A percentile compares a stretch with the other conserved stretches of the same genome.
Evolutionary conservation across 2,888 invertebrate species (phyloP).

Genomic region (Melieria picta): DNA sequence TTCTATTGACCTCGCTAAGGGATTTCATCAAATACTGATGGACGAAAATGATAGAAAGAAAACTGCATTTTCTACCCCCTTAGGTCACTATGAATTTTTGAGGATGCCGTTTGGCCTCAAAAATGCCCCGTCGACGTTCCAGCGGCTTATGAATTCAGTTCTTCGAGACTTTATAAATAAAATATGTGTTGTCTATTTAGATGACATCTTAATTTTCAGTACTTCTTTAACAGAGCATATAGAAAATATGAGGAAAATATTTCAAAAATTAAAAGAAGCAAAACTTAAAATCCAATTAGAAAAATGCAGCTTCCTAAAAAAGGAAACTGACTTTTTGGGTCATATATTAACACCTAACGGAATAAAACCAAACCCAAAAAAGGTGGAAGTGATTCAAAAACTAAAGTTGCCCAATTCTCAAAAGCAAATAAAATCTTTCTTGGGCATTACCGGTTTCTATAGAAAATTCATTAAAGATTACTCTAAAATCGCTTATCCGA

Average conservation of each 20-base stretch:
- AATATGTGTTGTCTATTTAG: constrained; percentile 26
- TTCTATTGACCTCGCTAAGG: constrained; percentile 19
- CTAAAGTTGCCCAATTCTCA: background rate
- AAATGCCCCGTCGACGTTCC: constrained; percentile 24
- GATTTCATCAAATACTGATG: constrained; percentile 23
- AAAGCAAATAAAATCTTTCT: background rate
- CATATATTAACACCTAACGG: constrained; percentile 2
- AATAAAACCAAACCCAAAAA: constrained; percentile 2
- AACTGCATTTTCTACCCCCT: constrained; percentile 19
- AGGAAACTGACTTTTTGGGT: constrained; percentile 30
- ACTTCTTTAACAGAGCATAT: constrained; percentile 14
- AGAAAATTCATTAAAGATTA: constrained; percentile 6
- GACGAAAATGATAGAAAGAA: constrained; percentile 20
- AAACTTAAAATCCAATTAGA: background rate
- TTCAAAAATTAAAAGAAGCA: background rate
- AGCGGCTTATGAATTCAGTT: constrained; percentile 24
- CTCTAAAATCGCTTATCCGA: constrained; percentile 1
- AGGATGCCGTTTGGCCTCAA: constrained; percentile 18
- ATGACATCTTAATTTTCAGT: constrained; percentile 24
- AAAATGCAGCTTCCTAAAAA: constrained; percentile 16
- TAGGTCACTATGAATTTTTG: constrained; percentile 16
- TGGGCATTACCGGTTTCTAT: constrained; percentile 10
- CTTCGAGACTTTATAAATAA: constrained; percentile 17
- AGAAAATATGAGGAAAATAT: background rate
- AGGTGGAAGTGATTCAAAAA: background rate